phyloP scores from a whole-genome alignment of 2,113 vertebrate genomes.

The Microtus ochrogaster region DNA sequence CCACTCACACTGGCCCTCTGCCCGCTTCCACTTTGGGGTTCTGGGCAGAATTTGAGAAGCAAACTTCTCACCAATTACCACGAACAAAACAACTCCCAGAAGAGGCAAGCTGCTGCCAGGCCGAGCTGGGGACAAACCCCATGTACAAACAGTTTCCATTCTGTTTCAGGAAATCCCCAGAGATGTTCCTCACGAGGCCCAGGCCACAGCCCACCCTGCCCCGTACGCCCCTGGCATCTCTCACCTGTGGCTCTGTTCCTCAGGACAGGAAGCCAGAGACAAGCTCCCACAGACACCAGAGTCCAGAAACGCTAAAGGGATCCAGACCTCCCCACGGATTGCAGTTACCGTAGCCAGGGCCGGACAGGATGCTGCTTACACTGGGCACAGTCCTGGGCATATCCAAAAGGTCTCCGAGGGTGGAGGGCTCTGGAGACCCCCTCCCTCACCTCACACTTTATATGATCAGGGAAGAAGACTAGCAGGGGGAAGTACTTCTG shows the following conservation, averaged over 20 bases:
- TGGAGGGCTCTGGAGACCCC: neutral
- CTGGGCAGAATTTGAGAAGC: conserved; percentile 71
- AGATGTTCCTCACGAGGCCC: neutral
- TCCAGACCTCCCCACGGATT: fast-evolving
- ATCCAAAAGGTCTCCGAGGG: neutral
- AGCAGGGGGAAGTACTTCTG: neutral
- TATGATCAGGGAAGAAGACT: fast-evolving
- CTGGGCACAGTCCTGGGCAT: neutral
- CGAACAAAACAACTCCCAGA: conserved; percentile 75
- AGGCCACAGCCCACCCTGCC: neutral
- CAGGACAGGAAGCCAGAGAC: neutral
- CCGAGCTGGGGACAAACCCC: neutral
- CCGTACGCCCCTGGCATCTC: neutral
- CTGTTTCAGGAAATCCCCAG: neutral
- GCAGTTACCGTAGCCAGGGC: fast-evolving
- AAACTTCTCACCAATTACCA: conserved; percentile 77
- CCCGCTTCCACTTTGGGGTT: conserved; percentile 74
- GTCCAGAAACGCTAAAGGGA: neutral
- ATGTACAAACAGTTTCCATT: conserved; percentile 17
- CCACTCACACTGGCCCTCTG: conserved; percentile 59
- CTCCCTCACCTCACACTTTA: neutral
- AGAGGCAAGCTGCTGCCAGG: conserved; percentile 46
- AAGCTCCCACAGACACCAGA: fast-evolving
- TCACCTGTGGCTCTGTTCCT: neutral
- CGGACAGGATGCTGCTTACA: fast-evolving